Conservation (phyloP, 1,140 invertebrate genomes). For the Zaprionus camerounensis region DNA sequence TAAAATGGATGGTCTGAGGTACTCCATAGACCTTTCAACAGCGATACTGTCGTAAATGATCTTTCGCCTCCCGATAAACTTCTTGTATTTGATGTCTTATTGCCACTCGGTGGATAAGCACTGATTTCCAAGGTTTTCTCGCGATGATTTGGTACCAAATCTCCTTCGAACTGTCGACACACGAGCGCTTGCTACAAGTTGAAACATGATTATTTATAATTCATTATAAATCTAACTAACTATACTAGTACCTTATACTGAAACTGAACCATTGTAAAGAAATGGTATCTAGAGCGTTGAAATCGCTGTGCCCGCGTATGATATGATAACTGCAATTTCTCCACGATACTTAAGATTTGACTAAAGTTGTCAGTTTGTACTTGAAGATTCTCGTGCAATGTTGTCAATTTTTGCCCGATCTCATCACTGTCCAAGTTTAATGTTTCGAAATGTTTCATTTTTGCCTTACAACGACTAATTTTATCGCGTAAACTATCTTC, state of each 20-base stretch:
- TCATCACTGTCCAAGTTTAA: constrained; percentile 48
- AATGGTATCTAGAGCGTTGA: constrained; percentile 57
- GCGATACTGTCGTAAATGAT: constrained; percentile 97
- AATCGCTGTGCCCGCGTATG: constrained; percentile 54
- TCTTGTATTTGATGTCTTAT: constrained; percentile 85
- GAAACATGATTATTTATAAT: constrained; percentile 7
- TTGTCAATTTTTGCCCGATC: constrained; percentile 37
- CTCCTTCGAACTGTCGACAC: constrained; percentile 85
- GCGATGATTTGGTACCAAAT: constrained; percentile 87
- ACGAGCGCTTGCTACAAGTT: constrained; percentile 44
- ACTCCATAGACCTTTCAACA: constrained; percentile 97
- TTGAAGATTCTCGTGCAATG: constrained; percentile 14
- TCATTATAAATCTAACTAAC: neutral
- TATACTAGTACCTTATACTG: constrained; percentile 49
- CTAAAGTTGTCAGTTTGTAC: constrained; percentile 7
- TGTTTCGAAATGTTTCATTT: constrained; percentile 60
- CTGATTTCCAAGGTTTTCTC: constrained; percentile 86
- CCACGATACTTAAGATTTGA: constrained; percentile 36
- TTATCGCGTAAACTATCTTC: constrained; percentile 56
- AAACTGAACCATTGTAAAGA: constrained; percentile 67
- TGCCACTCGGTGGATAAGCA: constrained; percentile 85
- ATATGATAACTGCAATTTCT: constrained; percentile 54
- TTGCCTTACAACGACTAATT: constrained; percentile 60
- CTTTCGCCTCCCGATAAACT: constrained; percentile 97
- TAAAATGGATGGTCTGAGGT: constrained; percentile 96